phyloP scores from a whole-genome alignment of 2,797 vertebrate species.

The Choloepus didactylus region DNA sequence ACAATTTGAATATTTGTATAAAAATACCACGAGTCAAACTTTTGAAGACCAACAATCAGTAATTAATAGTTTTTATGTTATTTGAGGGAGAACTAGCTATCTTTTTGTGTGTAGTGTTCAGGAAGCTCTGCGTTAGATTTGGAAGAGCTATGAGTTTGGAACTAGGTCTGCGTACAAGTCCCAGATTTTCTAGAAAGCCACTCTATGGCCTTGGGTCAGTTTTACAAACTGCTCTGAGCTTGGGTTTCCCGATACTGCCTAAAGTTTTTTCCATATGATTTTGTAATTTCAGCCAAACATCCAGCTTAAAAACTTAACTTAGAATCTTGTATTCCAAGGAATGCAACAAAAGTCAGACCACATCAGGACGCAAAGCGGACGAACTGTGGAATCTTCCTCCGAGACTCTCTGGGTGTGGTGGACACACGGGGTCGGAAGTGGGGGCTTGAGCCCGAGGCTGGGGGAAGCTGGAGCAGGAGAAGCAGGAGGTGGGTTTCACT shows the following conservation, averaged over 20 bases:
- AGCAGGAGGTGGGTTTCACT: background rate
- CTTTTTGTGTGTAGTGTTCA: background rate
- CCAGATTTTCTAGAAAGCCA: background rate
- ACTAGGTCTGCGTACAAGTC: background rate
- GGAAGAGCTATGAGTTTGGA: background rate
- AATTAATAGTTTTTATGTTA: background rate
- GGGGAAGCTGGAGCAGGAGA: too few relatives aligned
- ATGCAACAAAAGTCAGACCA: accelerated
- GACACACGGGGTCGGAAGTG: background rate
- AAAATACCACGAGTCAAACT: background rate
- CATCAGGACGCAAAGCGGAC: background rate
- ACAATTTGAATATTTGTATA: background rate
- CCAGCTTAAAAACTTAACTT: background rate
- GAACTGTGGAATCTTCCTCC: too few relatives aligned
- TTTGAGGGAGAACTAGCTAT: too few relatives aligned
- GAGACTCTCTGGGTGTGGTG: too few relatives aligned
- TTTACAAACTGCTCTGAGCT: background rate
- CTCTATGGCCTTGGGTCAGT: background rate
- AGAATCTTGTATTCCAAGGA: too few relatives aligned
- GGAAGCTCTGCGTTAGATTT: background rate
- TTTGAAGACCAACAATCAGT: background rate
- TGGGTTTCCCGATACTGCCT: background rate
- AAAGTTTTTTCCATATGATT: background rate
- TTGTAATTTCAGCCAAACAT: background rate
- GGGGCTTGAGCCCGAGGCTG: accelerated